Conservation (phyloP, 2,113 vertebrate species). For the Callipepla squamata region DNA sequence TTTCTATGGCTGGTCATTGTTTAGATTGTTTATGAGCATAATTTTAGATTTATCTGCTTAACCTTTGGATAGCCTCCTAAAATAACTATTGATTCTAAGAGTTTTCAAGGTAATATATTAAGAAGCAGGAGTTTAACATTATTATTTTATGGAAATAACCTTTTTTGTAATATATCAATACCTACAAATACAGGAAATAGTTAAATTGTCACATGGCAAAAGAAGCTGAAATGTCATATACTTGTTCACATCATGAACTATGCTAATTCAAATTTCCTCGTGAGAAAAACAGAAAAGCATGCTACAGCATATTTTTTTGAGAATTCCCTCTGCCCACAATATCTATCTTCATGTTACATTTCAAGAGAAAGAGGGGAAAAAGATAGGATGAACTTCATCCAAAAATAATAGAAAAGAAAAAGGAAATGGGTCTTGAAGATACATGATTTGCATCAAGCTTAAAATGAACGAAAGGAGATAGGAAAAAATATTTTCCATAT, state of each 20-base stretch:
- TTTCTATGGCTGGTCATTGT: conserved; percentile 73
- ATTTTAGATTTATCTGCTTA: conserved; percentile 79
- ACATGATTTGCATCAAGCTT: conserved; percentile 52
- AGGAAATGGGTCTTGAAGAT: conserved; percentile 41
- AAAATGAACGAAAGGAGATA: background rate
- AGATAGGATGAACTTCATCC: conserved; percentile 35
- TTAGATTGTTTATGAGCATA: conserved; percentile 79
- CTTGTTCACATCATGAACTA: conserved; percentile 24
- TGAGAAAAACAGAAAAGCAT: conserved; percentile 12
- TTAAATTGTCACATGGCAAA: background rate
- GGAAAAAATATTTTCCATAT: background rate
- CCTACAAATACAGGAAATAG: conserved; percentile 27
- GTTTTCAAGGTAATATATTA: conserved; percentile 69
- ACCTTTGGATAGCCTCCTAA: conserved; percentile 78
- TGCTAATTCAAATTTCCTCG: conserved; percentile 21
- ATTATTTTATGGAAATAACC: conserved; percentile 38
- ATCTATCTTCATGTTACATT: background rate
- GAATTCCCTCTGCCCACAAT: background rate
- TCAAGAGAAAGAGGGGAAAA: conserved; percentile 11
- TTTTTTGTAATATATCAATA: conserved; percentile 52
- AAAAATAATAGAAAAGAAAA: conserved; percentile 63
- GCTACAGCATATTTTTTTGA: background rate
- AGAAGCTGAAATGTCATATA: background rate
- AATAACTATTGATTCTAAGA: conserved; percentile 72
- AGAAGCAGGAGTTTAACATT: conserved; percentile 53